Percentiles rank a stretch among this genome's conserved stretches.
Evolutionary conservation across 2,113 vertebrate species (phyloP).

Genomic region (Oostethus manadensis): DNA sequence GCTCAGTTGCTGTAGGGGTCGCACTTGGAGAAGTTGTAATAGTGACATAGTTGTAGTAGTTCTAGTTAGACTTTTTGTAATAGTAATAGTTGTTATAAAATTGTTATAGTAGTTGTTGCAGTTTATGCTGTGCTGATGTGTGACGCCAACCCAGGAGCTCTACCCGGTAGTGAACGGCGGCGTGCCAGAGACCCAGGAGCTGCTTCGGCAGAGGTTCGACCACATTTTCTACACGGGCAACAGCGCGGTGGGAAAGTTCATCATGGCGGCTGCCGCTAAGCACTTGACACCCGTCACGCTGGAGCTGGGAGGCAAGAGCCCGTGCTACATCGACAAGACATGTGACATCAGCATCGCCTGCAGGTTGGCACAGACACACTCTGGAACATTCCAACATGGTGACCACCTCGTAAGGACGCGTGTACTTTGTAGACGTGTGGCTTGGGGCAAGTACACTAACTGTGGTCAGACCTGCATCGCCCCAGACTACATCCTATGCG

Average conservation of each 20-base stretch:
- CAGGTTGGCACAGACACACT: conserved; percentile 64
- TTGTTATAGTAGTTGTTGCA: not conserved
- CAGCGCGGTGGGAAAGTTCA: conserved; percentile 73
- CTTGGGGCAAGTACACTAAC: conserved; percentile 91
- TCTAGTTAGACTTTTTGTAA: too few species aligned
- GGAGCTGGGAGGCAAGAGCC: conserved; percentile 92
- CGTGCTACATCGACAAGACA: conserved; percentile 88
- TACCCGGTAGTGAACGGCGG: conserved; percentile 83
- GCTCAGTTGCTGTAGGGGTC: too few species aligned
- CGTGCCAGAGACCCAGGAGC: conserved; percentile 79
- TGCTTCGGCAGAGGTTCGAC: conserved; percentile 83
- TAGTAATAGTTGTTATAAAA: too few species aligned
- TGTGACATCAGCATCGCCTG: conserved; percentile 82
- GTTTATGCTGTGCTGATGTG: not conserved
- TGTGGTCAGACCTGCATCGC: conserved; percentile 92
- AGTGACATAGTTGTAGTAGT: too few species aligned
- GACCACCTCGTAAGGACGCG: too few species aligned
- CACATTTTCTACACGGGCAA: conserved; percentile 90
- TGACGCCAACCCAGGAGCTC: conserved; percentile 69
- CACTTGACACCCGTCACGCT: conserved; percentile 87
- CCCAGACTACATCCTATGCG: conserved; percentile 90
- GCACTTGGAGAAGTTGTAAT: too few species aligned
- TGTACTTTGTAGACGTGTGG: conserved; percentile 70
- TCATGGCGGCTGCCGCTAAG: conserved; percentile 86
- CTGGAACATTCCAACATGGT: too few species aligned